phyloP scores from a whole-genome alignment of 2,113 vertebrate species.

The Nannospalax galili region DNA sequence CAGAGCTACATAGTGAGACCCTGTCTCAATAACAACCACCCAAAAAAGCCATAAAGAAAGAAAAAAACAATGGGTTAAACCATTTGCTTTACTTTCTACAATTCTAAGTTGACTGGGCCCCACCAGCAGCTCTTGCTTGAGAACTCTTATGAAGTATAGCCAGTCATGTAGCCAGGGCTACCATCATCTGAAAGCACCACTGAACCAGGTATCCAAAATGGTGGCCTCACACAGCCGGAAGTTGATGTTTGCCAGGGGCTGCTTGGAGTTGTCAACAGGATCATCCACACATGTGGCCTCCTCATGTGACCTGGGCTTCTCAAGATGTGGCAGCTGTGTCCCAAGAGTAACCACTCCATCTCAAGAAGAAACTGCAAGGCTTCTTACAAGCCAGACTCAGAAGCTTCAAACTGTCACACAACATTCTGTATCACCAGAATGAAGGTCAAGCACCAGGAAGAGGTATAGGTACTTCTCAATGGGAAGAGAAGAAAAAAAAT shows the following conservation, averaged over 20 bases:
- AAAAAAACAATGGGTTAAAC: too few species aligned
- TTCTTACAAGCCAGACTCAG: background rate
- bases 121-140: background rate
- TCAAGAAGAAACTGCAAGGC: background rate
- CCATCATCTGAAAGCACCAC: accelerated
- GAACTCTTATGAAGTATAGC: background rate
- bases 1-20: too few species aligned
- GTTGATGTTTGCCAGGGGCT: background rate
- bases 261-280: too few species aligned
- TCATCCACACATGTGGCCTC: background rate
- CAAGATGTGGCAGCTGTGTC: background rate
- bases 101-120: background rate
- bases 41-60: too few species aligned
- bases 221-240: accelerated
- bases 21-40: too few species aligned
- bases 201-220: background rate
- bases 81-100: background rate
- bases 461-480: background rate
- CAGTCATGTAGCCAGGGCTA: background rate
- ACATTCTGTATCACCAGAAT: too few species aligned
- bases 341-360: too few species aligned
- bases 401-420: background rate
- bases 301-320: background rate
- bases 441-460: too few species aligned
- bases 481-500: background rate